Evolutionary conservation across 2,113 vertebrate species (phyloP).

Genomic region (Phoenicopterus ruber): DNA sequence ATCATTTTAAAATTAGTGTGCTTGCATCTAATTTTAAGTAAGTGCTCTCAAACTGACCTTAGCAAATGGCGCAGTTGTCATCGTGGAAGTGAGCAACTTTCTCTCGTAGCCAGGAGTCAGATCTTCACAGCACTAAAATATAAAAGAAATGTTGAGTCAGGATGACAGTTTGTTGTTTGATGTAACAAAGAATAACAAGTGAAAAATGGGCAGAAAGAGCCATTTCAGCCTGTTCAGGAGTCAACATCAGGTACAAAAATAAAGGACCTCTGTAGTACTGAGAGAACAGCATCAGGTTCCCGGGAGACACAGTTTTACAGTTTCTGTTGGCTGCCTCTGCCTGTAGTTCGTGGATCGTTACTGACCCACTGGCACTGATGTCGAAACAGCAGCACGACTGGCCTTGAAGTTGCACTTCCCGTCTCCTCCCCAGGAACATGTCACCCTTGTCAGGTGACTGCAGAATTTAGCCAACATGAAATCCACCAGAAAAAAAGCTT

Average conservation of each 20-base stretch:
- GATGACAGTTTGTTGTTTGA: conserved; percentile 9
- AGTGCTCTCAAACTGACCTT: neutral
- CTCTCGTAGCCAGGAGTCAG: neutral
- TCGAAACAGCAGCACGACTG: neutral
- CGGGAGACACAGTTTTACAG: neutral
- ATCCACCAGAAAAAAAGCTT: neutral
- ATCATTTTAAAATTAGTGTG: neutral
- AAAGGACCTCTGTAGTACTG: neutral
- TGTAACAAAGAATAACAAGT: neutral
- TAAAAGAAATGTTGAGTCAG: neutral
- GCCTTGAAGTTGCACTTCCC: neutral
- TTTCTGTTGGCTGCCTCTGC: neutral
- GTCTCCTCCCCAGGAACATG: neutral
- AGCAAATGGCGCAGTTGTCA: neutral
- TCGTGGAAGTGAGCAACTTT: neutral
- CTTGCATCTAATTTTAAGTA: neutral
- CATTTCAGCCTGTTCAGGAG: neutral
- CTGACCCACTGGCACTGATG: neutral
- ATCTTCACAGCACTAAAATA: neutral
- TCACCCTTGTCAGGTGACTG: neutral
- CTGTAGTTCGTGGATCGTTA: neutral
- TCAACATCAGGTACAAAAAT: neutral
- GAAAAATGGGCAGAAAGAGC: neutral
- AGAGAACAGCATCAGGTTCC: neutral
- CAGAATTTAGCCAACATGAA: neutral